These are phyloP conservation scores for Marronus borbonicus DNA, from an alignment of 2,888 invertebrate species.

Conservation along the genomic window DNA sequence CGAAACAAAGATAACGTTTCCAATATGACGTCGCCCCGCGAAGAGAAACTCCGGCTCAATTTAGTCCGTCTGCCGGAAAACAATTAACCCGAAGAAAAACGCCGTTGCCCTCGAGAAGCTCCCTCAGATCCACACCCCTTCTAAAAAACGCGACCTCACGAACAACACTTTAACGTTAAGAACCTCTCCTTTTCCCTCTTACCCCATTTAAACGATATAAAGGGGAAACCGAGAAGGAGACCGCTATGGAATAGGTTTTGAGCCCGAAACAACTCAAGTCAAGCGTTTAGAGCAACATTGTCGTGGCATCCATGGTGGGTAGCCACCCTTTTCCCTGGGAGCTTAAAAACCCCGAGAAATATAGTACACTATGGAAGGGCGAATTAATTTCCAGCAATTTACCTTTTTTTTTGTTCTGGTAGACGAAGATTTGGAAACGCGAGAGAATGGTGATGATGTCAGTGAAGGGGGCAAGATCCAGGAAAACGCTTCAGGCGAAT, in stretches of 20 bases:
- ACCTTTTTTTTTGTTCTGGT: constrained; percentile 38
- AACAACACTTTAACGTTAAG: no score
- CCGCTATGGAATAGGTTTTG: not conserved
- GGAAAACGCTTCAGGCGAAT: not conserved
- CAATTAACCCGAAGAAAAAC: constrained; percentile 33
- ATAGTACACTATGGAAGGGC: not conserved
- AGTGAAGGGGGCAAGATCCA: not conserved
- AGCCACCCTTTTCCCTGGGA: not conserved
- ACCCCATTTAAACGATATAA: not conserved
- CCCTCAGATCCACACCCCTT: not conserved
- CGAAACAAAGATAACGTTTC: constrained; percentile 35
- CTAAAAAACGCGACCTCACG: no score
- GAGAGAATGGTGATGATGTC: not conserved
- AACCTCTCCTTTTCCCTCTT: not conserved
- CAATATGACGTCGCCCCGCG: constrained; percentile 23
- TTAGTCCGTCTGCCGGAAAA: constrained; percentile 30
- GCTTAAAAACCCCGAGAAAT: not conserved
- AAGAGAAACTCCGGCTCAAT: constrained; percentile 13
- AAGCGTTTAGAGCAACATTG: not conserved
- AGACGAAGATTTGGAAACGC: not conserved
- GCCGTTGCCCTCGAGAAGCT: not conserved
- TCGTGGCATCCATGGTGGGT: not conserved
- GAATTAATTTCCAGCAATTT: constrained; percentile 49
- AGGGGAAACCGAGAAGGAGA: not conserved
- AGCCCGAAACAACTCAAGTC: constrained; percentile 3